Percentiles rank a stretch among this genome's conserved stretches.
These are phyloP conservation scores for Andricus grossulariae DNA, from an alignment of 1,140 invertebrate species.

Conservation along the genomic window DNA sequence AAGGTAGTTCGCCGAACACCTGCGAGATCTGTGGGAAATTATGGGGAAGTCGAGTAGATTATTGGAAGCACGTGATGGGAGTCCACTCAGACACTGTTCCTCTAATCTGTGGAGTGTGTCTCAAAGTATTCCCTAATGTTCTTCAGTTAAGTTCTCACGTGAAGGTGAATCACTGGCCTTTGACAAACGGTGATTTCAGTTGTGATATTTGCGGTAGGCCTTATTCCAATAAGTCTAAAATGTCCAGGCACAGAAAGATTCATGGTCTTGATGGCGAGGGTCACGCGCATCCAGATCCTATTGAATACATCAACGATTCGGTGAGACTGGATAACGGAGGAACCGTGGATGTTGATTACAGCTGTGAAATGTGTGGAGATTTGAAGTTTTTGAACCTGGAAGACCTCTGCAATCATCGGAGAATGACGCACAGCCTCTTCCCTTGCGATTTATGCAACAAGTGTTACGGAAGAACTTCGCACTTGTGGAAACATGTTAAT, in stretches of 20 bases:
- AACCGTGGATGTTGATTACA: slow-evolving; percentile 59
- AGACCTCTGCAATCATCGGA: slow-evolving; percentile 77
- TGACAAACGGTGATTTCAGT: slow-evolving; percentile 75
- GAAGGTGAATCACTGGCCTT: slow-evolving; percentile 73
- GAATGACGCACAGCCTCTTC: slow-evolving; percentile 76
- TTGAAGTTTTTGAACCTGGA: slow-evolving; percentile 73
- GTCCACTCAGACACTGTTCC: slow-evolving; percentile 77
- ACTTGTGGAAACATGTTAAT: slow-evolving; percentile 82
- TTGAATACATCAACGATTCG: slow-evolving; percentile 39
- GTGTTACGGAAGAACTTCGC: slow-evolving; percentile 79
- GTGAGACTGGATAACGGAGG: slow-evolving; percentile 35
- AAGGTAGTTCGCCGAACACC: slow-evolving; percentile 74
- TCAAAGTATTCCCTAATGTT: slow-evolving; percentile 76
- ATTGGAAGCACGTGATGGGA: slow-evolving; percentile 78
- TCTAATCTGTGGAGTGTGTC: slow-evolving; percentile 77
- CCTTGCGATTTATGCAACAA: slow-evolving; percentile 81
- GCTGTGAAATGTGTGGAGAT: slow-evolving; percentile 72
- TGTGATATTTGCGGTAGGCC: slow-evolving; percentile 78
- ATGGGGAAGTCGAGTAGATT: slow-evolving; percentile 77
- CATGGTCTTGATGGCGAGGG: slow-evolving; percentile 67
- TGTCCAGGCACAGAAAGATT: slow-evolving; percentile 76
- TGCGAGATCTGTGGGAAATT: slow-evolving; percentile 77
- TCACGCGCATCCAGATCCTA: slow-evolving; percentile 29
- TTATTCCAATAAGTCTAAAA: slow-evolving; percentile 78
- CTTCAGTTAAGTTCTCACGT: slow-evolving; percentile 73